Conservation (phyloP, 2,797 vertebrate species). For the Lutjanus campechanus region DNA sequence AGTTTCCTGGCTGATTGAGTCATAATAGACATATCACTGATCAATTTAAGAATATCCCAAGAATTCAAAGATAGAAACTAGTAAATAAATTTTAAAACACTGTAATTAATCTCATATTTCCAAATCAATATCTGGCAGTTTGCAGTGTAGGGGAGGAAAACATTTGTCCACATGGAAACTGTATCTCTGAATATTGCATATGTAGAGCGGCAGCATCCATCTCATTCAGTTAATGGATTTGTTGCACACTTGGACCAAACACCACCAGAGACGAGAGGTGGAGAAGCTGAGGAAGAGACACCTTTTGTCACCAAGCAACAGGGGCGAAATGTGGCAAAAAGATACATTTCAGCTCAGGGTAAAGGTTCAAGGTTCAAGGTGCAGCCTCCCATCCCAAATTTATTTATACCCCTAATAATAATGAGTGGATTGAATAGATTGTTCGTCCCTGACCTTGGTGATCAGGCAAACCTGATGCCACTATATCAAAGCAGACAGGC, state of each 20-base stretch:
- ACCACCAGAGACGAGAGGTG: slow-evolving; percentile 19
- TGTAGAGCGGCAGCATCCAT: slow-evolving; percentile 83
- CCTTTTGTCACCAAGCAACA: slow-evolving; percentile 70
- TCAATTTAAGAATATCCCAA: too few relatives aligned
- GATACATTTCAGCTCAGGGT: slow-evolving; percentile 85
- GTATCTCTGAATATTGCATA: slow-evolving; percentile 82
- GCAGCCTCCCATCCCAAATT: slow-evolving; percentile 90
- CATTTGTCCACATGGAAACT: slow-evolving; percentile 84
- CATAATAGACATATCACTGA: too few relatives aligned
- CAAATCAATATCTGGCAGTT: too few relatives aligned
- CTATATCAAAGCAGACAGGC: slow-evolving; percentile 81
- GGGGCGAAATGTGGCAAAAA: slow-evolving; percentile 72
- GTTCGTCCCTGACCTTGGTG: slow-evolving; percentile 90
- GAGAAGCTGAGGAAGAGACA: slow-evolving; percentile 42
- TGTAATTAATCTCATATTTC: too few relatives aligned
- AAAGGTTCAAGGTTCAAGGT: slow-evolving; percentile 95
- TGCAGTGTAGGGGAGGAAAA: not conserved
- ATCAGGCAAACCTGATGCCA: slow-evolving; percentile 85
- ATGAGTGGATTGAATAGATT: slow-evolving; percentile 92
- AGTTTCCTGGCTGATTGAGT: too few relatives aligned
- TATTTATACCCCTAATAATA: slow-evolving; percentile 97
- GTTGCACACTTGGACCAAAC: slow-evolving; percentile 54
- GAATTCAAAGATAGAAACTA: too few relatives aligned
- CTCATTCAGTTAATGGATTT: slow-evolving; percentile 92
- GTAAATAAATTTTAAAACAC: too few relatives aligned